phyloP scores from a whole-genome alignment of 2,888 invertebrate genomes.

The Pseudeuparius sepicola region DNA sequence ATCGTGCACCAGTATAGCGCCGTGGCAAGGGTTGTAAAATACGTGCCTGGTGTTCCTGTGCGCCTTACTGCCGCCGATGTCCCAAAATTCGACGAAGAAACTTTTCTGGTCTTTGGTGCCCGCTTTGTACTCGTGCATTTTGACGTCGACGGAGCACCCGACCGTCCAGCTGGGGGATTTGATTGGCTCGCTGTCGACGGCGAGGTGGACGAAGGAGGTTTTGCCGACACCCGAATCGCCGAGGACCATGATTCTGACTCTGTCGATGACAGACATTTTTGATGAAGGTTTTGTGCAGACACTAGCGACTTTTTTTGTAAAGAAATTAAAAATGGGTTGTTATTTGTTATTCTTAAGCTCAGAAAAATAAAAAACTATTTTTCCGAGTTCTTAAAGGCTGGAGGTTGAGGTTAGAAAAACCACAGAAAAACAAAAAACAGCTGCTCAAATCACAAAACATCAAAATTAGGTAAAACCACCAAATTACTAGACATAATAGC shows the following conservation, averaged over 20 bases:
- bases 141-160: constrained; percentile 92
- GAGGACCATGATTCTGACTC: constrained; percentile 82
- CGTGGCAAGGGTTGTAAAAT: constrained; percentile 90
- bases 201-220: constrained; percentile 85
- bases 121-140: constrained; percentile 89
- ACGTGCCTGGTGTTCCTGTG: constrained; percentile 90
- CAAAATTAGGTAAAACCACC: too few relatives aligned
- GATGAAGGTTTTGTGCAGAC: too few relatives aligned
- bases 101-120: constrained; percentile 85
- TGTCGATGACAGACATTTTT: constrained; percentile 71
- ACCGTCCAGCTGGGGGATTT: constrained; percentile 90
- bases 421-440: too few relatives aligned
- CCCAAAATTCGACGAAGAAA: constrained; percentile 94
- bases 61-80: constrained; percentile 89
- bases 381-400: too few relatives aligned
- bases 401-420: too few relatives aligned
- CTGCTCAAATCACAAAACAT: too few relatives aligned
- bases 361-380: too few relatives aligned
- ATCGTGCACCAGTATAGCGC: constrained; percentile 93
- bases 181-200: constrained; percentile 79
- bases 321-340: too few relatives aligned
- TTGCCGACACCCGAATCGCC: constrained; percentile 95
- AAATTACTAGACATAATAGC: too few relatives aligned
- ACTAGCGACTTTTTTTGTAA: too few relatives aligned
- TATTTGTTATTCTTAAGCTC: too few relatives aligned